These are phyloP conservation scores for Cetoscarus ocellatus DNA, from an alignment of 2,797 vertebrate species.

Conservation along the genomic window DNA sequence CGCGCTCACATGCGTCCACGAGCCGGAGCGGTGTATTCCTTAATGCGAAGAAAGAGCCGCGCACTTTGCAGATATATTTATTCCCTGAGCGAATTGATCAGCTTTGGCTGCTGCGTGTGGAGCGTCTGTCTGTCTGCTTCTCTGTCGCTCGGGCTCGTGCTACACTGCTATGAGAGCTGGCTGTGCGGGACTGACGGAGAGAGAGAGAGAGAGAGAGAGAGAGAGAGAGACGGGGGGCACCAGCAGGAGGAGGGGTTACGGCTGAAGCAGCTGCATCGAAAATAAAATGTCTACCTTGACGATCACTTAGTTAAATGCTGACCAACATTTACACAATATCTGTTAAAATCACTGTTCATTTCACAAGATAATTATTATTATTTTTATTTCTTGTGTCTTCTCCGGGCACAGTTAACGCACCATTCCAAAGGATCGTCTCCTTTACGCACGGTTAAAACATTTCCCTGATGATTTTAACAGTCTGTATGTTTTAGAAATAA, in stretches of 20 bases:
- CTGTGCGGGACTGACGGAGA: conserved; percentile 65
- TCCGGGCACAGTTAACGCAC: too few relatives aligned
- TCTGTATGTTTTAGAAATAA: too few relatives aligned
- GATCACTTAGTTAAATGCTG: conserved; percentile 40
- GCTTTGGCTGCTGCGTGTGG: conserved; percentile 55
- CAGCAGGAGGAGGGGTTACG: conserved; percentile 76
- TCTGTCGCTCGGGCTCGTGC: conserved; percentile 74
- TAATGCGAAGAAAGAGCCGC: conserved; percentile 46
- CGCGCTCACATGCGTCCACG: conserved; percentile 52
- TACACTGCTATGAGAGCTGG: conserved; percentile 81
- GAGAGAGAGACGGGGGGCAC: conserved; percentile 45
- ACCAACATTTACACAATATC: too few relatives aligned
- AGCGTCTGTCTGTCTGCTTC: conserved; percentile 55
- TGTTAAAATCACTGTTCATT: too few relatives aligned
- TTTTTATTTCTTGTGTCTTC: too few relatives aligned
- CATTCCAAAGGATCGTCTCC: too few relatives aligned
- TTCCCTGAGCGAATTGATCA: conserved; percentile 83
- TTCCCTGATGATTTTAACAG: too few relatives aligned
- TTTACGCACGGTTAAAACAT: too few relatives aligned
- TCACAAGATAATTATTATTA: too few relatives aligned
- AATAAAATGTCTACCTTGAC: conserved; percentile 61
- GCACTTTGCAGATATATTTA: conserved; percentile 51
- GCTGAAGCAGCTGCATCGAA: conserved; percentile 71
- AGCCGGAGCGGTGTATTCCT: conserved; percentile 65
- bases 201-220: conserved; percentile 43